These are phyloP conservation scores for Toxotes jaculatrix DNA, from an alignment of 2,113 vertebrate genomes.

Conservation along the genomic window DNA sequence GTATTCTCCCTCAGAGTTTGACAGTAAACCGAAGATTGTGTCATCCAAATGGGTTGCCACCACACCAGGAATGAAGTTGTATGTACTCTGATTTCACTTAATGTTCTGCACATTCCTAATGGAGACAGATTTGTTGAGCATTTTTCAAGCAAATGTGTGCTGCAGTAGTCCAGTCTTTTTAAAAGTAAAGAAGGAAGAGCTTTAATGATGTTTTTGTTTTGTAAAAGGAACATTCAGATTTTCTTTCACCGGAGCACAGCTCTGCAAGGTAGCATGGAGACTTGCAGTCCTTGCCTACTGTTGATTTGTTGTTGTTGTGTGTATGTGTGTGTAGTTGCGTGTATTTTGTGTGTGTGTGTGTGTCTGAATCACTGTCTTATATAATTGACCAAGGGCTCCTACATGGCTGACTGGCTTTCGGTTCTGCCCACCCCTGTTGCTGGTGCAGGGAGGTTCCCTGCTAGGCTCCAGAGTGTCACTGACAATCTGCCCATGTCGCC, in stretches of 20 bases:
- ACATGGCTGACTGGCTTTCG: slow-evolving; percentile 74
- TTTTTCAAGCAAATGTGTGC: slow-evolving; percentile 13
- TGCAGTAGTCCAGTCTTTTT: slow-evolving; percentile 8
- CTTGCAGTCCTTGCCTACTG: slow-evolving; percentile 30
- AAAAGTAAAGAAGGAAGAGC: slow-evolving; percentile 15
- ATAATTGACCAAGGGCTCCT: slow-evolving; percentile 77
- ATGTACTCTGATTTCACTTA: slow-evolving; percentile 61
- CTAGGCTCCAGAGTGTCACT: slow-evolving; percentile 77
- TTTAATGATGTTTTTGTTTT: slow-evolving; percentile 48
- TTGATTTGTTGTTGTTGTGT: slow-evolving; percentile 31
- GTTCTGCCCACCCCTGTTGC: slow-evolving; percentile 63
- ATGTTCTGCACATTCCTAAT: slow-evolving; percentile 27
- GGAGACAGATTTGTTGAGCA: slow-evolving; percentile 5
- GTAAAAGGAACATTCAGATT: slow-evolving; percentile 16
- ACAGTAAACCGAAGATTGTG: slow-evolving; percentile 36
- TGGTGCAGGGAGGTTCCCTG: slow-evolving; percentile 76
- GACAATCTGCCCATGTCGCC: slow-evolving; percentile 78
- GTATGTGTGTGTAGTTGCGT: slow-evolving; percentile 39
- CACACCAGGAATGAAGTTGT: slow-evolving; percentile 66
- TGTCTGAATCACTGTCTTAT: slow-evolving; percentile 72
- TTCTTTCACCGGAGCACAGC: not conserved
- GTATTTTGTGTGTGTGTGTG: slow-evolving; percentile 34
- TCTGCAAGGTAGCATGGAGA: slow-evolving; percentile 18
- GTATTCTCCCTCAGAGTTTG: slow-evolving; percentile 34
- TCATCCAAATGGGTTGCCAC: slow-evolving; percentile 65